phyloP scores from a whole-genome alignment of 2,888 invertebrate genomes.

The Acronicta leporina region DNA sequence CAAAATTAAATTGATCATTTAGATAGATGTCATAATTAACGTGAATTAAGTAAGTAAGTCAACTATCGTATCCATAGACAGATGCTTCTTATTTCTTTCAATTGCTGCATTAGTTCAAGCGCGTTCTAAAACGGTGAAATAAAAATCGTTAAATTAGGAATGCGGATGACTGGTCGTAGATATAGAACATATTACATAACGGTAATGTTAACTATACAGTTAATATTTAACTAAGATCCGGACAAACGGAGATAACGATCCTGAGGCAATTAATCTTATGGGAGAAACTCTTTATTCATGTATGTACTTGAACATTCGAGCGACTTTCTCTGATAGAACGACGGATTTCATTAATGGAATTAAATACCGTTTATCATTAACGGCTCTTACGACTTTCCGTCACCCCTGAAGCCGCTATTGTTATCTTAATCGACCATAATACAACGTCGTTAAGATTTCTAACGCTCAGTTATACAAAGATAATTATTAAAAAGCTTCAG shows the following conservation, averaged over 20 bases:
- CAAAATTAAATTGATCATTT: too few relatives aligned
- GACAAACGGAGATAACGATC: conserved; percentile 22
- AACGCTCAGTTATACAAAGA: too few relatives aligned
- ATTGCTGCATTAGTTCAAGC: too few relatives aligned
- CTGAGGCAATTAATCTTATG: conserved; percentile 30
- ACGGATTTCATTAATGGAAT: conserved; percentile 14
- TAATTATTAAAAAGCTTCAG: not conserved
- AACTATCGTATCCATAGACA: too few relatives aligned
- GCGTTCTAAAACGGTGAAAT: not conserved
- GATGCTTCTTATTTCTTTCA: too few relatives aligned
- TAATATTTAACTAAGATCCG: conserved; percentile 42
- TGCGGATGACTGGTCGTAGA: conserved; percentile 10
- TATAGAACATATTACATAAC: conserved; percentile 24
- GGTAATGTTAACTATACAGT: conserved; percentile 18
- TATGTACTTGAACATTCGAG: conserved; percentile 6
- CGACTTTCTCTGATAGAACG: conserved; percentile 28
- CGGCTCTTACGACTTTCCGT: conserved; percentile 8
- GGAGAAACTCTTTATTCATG: conserved; percentile 22
- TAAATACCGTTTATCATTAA: conserved; percentile 11
- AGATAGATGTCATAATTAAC: too few relatives aligned
- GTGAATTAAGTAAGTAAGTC: too few relatives aligned
- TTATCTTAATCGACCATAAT: not conserved
- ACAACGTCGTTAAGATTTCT: too few relatives aligned
- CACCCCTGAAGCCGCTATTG: not conserved
- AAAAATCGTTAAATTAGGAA: conserved; percentile 13